Percentiles rank a stretch among this genome's conserved stretches.
Conservation (phyloP, 1,140 invertebrate genomes). For the Lepeophtheirus salmonis region DNA sequence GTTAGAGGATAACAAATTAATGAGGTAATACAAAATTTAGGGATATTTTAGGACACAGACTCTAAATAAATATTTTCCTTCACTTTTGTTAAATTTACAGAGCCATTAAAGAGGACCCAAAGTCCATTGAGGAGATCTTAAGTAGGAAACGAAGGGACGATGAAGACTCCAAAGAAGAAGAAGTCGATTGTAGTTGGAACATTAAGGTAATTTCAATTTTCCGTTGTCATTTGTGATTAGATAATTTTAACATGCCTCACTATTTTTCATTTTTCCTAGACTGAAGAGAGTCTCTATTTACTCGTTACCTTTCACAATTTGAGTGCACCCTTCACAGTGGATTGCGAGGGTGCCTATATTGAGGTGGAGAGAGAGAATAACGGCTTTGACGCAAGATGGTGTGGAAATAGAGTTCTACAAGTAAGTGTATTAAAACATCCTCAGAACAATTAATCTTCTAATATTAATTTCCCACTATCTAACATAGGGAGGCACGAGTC, state of each 20-base stretch:
- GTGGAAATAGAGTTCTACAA: constrained; percentile 23
- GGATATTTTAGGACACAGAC: no score
- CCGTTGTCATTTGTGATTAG: neutral
- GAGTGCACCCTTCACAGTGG: constrained; percentile 24
- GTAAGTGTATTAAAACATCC: constrained; percentile 18
- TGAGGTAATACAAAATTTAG: no score
- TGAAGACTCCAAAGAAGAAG: neutral
- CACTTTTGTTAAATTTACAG: neutral
- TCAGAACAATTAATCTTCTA: neutral
- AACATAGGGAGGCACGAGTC: constrained; percentile 22
- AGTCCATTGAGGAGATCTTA: neutral
- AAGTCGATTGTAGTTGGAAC: constrained; percentile 8
- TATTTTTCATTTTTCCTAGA: constrained; percentile 20
- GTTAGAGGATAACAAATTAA: no score
- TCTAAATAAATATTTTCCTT: neutral
- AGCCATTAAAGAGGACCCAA: neutral
- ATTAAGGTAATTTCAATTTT: constrained; percentile 3
- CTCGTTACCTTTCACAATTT: constrained; percentile 25
- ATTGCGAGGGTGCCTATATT: constrained; percentile 25
- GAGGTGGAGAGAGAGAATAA: constrained; percentile 26
- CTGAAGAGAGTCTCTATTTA: constrained; percentile 24
- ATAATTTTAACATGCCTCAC: neutral
- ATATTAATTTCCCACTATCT: neutral
- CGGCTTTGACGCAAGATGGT: constrained; percentile 25
- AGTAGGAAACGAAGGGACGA: neutral